A percentile compares a stretch with the other conserved stretches of the same genome.
Evolutionary conservation across 1,140 invertebrate species (phyloP).

Genomic region (Leguminivora glycinivorella): DNA sequence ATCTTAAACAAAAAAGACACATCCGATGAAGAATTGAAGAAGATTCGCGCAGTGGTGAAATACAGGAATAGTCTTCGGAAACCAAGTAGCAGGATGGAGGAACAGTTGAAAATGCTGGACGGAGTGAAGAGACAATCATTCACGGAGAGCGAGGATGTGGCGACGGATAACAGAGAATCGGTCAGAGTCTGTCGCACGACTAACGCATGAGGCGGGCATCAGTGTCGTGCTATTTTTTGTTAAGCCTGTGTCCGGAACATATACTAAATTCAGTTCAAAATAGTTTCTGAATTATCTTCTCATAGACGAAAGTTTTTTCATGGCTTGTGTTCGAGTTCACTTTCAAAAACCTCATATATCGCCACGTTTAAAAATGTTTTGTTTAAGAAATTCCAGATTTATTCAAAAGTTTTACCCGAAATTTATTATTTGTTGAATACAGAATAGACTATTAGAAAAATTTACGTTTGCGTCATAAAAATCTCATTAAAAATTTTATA

Average conservation of each 20-base stretch:
- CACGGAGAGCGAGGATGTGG: slow-evolving; percentile 58
- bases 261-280: too few species aligned
- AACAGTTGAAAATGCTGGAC: slow-evolving; percentile 64
- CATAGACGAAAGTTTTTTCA: too few species aligned
- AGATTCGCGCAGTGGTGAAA: slow-evolving; percentile 49
- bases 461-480: too few species aligned
- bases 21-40: slow-evolving; percentile 49
- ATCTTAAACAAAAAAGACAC: slow-evolving; percentile 61
- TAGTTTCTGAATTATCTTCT: too few species aligned
- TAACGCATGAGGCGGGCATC: slow-evolving; percentile 18
- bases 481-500: too few species aligned
- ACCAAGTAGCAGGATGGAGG: slow-evolving; percentile 64
- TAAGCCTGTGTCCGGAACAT: slow-evolving; percentile 22
- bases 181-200: slow-evolving; percentile 49
- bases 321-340: too few species aligned
- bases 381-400: too few species aligned
- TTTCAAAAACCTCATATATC: too few species aligned
- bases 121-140: slow-evolving; percentile 61
- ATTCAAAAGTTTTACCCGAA: too few species aligned
- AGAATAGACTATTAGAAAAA: too few species aligned
- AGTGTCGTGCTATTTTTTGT: slow-evolving; percentile 29
- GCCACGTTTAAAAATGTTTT: too few species aligned
- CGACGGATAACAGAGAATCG: slow-evolving; percentile 57
- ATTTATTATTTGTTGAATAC: too few species aligned
- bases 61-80: slow-evolving; percentile 45